Evolutionary conservation across 2,113 vertebrate genomes (phyloP).

Genomic region (Xyrauchen texanus): DNA sequence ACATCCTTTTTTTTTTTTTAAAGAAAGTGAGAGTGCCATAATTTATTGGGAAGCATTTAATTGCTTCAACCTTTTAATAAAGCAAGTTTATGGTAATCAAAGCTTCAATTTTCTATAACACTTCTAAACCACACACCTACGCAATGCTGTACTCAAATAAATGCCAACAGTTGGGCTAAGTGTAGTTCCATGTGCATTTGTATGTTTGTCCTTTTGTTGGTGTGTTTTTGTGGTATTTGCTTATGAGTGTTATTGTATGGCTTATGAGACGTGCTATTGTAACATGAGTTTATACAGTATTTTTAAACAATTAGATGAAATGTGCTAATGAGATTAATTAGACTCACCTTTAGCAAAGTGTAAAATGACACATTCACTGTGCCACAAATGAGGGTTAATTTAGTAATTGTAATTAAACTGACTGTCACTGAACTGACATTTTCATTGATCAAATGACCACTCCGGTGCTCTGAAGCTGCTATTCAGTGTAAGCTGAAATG

Average conservation of each 20-base stretch:
- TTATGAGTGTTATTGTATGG: neutral
- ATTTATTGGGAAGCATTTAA: neutral
- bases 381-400: too few species aligned
- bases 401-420: too few species aligned
- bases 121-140: neutral
- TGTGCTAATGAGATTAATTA: too few species aligned
- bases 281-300: neutral
- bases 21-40: too few species aligned
- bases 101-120: slow-evolving; percentile 16
- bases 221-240: neutral
- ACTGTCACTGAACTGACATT: too few species aligned
- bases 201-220: neutral
- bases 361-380: too few species aligned
- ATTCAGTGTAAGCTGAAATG: too few species aligned
- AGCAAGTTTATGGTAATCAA: slow-evolving; percentile 10
- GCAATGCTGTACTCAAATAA: neutral
- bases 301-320: too few species aligned
- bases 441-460: too few species aligned
- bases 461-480: too few species aligned
- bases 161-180: neutral
- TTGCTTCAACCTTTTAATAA: neutral
- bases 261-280: neutral
- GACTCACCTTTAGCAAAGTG: too few species aligned
- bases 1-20: too few species aligned
- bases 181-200: neutral